Conservation (phyloP, 2,113 vertebrate genomes). For the Tetrax tetrax region DNA sequence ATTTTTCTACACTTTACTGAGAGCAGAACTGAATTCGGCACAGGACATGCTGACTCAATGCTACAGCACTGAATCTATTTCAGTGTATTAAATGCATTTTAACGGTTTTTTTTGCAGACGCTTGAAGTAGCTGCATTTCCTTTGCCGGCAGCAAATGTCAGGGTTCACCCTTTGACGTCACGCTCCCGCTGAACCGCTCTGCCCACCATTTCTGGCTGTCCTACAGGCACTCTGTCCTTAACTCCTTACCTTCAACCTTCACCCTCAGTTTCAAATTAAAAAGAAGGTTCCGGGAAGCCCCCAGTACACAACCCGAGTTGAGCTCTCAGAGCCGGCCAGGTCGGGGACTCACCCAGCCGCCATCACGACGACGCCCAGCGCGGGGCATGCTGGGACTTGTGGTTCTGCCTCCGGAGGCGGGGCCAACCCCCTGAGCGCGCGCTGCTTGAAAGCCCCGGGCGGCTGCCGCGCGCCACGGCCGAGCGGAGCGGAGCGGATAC, state of each 20-base stretch:
- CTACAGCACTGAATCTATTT: not conserved
- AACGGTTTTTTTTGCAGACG: not conserved
- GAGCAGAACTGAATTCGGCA: not conserved
- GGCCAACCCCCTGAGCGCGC: not conserved
- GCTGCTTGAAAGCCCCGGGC: slow-evolving; percentile 11
- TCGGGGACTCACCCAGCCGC: too few relatives aligned
- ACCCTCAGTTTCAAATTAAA: not conserved
- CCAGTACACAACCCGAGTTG: too few relatives aligned
- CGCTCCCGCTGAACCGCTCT: not conserved
- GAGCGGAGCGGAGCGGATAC: not conserved
- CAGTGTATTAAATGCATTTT: not conserved
- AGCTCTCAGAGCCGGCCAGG: fast-evolving
- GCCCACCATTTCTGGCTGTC: fast-evolving
- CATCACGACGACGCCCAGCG: not conserved
- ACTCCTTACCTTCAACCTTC: not conserved
- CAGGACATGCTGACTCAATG: fast-evolving
- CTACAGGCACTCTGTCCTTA: fast-evolving
- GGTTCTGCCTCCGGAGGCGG: not conserved
- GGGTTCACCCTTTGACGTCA: fast-evolving
- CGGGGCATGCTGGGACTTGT: not conserved
- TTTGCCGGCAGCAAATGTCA: not conserved
- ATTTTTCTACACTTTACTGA: fast-evolving
- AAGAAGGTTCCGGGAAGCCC: not conserved
- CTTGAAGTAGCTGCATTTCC: not conserved
- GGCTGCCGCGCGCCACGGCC: not conserved